These are phyloP conservation scores for Malaclemys terrapin DNA, from an alignment of 2,113 vertebrate species.

Conservation along the genomic window DNA sequence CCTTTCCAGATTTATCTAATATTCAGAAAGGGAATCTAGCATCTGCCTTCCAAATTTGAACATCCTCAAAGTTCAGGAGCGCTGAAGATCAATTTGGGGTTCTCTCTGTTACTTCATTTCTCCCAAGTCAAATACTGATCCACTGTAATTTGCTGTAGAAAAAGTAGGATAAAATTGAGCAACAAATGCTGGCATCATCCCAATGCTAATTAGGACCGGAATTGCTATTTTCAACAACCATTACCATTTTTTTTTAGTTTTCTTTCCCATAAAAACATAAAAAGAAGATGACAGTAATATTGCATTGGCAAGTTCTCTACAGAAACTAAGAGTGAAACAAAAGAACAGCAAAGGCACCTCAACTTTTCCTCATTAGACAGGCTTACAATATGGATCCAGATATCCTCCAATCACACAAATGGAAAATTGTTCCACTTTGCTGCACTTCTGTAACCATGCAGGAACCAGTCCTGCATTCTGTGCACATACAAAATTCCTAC, in stretches of 20 bases:
- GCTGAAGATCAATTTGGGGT: neutral
- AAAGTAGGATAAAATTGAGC: neutral
- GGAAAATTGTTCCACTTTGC: neutral
- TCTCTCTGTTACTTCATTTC: neutral
- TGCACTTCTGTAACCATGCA: neutral
- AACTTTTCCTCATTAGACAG: neutral
- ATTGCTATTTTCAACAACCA: neutral
- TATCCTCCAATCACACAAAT: neutral
- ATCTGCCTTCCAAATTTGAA: neutral
- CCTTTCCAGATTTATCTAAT: neutral
- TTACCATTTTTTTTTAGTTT: constrained; percentile 17
- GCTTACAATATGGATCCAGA: neutral
- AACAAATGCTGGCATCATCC: constrained; percentile 2
- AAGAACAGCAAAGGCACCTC: neutral
- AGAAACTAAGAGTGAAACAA: neutral
- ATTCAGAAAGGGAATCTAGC: neutral
- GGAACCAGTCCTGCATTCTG: neutral
- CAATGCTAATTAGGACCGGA: constrained; percentile 24
- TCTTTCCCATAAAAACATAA: constrained; percentile 39
- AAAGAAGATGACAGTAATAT: constrained; percentile 15
- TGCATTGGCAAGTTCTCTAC: constrained; percentile 10
- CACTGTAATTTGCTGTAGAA: neutral
- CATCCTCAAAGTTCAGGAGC: neutral
- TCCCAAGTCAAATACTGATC: neutral
- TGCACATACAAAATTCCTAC: neutral